A percentile compares a stretch with the other conserved stretches of the same genome.
These are phyloP conservation scores for Rosalia funebris DNA, from an alignment of 2,888 invertebrate genomes.

Conservation along the genomic window DNA sequence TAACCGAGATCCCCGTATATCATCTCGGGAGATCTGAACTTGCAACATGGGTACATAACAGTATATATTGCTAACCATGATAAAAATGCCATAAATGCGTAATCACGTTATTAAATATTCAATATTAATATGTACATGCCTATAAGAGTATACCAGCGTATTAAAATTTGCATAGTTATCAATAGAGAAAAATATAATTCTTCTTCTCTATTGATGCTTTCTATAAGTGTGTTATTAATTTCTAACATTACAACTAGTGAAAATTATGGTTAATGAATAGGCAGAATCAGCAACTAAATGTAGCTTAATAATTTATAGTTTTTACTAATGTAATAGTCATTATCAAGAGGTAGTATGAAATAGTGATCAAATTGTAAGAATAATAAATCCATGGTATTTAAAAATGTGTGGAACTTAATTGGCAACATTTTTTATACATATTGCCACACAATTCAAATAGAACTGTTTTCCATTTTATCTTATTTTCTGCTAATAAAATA, in stretches of 20 bases:
- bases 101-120: slow-evolving; percentile 39
- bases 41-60: slow-evolving; percentile 30
- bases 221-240: slow-evolving; percentile 5
- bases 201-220: slow-evolving; percentile 2
- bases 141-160: slow-evolving; percentile 8
- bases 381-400: too few relatives aligned
- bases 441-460: too few relatives aligned
- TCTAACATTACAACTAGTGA: not conserved
- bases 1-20: not conserved
- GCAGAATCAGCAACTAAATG: not conserved
- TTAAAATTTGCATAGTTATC: slow-evolving; percentile 17
- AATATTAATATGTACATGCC: slow-evolving; percentile 30
- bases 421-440: too few relatives aligned
- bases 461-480: too few relatives aligned
- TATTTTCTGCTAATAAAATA: too few relatives aligned
- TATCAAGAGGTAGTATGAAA: too few relatives aligned
- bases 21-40: slow-evolving; percentile 25
- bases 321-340: too few relatives aligned
- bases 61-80: slow-evolving; percentile 37
- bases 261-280: not conserved
- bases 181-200: slow-evolving; percentile 15
- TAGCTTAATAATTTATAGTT: too few relatives aligned
- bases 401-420: too few relatives aligned
- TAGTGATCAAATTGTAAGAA: too few relatives aligned
- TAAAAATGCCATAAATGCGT: slow-evolving; percentile 37